A percentile compares a stretch with the other conserved stretches of the same genome.
Conservation (phyloP, 37 sponge, comb jelly and placozoan genomes). For the Oopsacas minuta region DNA sequence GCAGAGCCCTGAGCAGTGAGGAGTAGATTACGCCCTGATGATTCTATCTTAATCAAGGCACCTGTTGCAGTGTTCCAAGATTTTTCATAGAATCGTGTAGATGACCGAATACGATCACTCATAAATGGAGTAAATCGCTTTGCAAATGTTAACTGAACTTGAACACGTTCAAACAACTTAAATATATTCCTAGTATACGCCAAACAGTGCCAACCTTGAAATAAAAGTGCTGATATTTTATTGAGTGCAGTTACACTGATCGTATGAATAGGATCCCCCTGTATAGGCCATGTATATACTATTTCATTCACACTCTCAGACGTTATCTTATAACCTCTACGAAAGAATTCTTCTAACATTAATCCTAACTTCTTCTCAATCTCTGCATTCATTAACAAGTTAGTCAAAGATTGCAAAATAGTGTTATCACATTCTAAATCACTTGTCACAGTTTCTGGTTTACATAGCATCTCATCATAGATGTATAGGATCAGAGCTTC, state of each 20-base stretch:
- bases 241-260: not conserved
- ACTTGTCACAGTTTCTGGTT: not conserved
- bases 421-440: not conserved
- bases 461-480: not conserved
- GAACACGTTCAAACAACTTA: slow-evolving; percentile 6
- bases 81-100: not conserved
- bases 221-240: not conserved
- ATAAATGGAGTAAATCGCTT: not conserved
- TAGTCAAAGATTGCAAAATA: not conserved
- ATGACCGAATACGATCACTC: not conserved
- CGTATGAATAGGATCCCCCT: not conserved
- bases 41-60: not conserved
- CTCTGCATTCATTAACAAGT: not conserved
- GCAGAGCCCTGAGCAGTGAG: not conserved
- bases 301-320: not conserved
- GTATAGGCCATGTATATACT: not conserved
- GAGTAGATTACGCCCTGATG: not conserved
- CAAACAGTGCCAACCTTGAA: not conserved
- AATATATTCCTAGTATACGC: not conserved
- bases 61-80: not conserved
- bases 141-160: not conserved
- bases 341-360: not conserved
- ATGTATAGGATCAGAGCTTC: not conserved
- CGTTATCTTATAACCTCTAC: not conserved
- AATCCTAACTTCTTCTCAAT: not conserved